These are phyloP conservation scores for Natator depressus DNA, from an alignment of 2,113 vertebrate genomes.

Conservation along the genomic window DNA sequence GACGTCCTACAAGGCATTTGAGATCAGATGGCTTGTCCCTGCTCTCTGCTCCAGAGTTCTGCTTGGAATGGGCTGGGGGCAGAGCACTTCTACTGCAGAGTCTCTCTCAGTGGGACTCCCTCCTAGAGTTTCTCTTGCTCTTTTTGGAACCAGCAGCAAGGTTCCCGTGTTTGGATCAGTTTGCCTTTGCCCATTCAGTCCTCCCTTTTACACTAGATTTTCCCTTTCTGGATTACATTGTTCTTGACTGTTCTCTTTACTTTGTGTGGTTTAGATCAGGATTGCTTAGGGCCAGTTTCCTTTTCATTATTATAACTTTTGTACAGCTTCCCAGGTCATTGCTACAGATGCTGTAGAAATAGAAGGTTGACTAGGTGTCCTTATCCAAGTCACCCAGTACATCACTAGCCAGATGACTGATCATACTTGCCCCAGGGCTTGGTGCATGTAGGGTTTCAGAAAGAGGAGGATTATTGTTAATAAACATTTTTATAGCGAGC, in stretches of 20 bases:
- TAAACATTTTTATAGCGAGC: not conserved
- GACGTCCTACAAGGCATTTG: rapidly evolving
- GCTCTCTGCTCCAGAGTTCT: not conserved
- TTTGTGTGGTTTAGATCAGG: not conserved
- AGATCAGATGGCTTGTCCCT: not conserved
- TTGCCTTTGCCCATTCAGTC: not conserved
- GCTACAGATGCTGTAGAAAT: not conserved
- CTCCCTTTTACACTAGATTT: not conserved
- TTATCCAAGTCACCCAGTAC: not conserved
- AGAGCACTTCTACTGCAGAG: not conserved
- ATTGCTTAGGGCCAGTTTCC: not conserved
- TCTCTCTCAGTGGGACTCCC: not conserved
- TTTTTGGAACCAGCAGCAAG: not conserved
- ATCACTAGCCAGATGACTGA: not conserved
- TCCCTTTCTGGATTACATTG: not conserved
- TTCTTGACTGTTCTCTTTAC: not conserved
- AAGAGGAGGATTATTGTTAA: not conserved
- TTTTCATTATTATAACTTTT: not conserved
- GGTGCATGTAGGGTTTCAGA: not conserved
- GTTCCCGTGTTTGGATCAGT: not conserved
- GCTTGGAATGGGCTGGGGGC: not conserved
- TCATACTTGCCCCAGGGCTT: not conserved
- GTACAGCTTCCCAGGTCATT: not conserved
- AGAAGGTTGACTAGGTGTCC: not conserved
- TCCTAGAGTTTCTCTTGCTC: not conserved